Evolutionary conservation across 2,888 invertebrate species (phyloP).

Genomic region (Cephus sareptanus): DNA sequence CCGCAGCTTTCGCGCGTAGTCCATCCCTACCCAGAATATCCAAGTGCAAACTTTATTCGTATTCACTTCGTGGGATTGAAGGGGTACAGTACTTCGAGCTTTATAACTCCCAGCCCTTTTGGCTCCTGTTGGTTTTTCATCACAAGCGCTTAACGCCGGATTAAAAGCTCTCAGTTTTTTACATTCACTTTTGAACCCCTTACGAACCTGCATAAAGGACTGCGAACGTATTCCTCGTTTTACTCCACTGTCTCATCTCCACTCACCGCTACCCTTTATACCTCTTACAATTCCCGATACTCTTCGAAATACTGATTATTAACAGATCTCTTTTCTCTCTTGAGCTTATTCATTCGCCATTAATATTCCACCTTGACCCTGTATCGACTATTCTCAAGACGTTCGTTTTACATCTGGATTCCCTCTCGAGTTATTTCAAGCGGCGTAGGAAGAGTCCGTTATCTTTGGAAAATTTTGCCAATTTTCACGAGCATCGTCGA

Average conservation of each 20-base stretch:
- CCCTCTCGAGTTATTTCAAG: neutral
- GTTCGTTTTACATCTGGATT: neutral
- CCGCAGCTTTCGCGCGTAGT: neutral
- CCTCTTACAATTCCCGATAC: neutral
- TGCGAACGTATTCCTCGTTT: neutral
- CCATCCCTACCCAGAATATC: neutral
- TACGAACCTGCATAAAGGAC: neutral
- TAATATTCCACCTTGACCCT: neutral
- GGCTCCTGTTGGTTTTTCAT: conserved; percentile 10
- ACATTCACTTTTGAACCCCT: neutral
- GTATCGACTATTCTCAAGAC: neutral
- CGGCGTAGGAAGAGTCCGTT: neutral
- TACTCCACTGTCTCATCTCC: neutral
- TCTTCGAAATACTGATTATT: neutral
- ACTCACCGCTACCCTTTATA: neutral
- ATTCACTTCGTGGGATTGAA: neutral
- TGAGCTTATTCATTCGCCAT: neutral
- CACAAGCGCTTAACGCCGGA: conserved; percentile 16
- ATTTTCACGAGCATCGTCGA: neutral
- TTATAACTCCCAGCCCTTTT: neutral
- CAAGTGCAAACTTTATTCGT: neutral
- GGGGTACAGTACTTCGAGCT: neutral
- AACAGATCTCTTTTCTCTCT: neutral
- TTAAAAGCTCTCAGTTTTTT: neutral
- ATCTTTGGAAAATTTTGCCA: neutral